These are phyloP conservation scores for Ptycholaimellus sp. DNA, from an alignment of 2,888 invertebrate species.

Conservation along the genomic window DNA sequence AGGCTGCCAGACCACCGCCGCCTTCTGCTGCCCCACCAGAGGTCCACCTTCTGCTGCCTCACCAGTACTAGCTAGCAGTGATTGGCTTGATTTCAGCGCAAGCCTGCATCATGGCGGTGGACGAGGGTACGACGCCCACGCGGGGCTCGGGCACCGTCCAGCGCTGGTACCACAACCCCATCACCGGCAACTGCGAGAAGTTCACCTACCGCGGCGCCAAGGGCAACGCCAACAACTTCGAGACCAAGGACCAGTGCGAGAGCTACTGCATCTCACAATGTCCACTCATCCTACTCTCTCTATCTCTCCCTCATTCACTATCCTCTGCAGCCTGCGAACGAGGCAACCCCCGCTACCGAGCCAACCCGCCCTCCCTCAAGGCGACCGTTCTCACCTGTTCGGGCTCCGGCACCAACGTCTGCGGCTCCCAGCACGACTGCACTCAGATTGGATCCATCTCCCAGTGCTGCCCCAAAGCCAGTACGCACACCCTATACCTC, in stretches of 20 bases:
- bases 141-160: not conserved
- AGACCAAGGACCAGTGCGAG: constrained; percentile 24
- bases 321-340: constrained; percentile 19
- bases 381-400: not conserved
- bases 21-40: constrained; percentile 3
- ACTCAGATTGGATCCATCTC: constrained; percentile 23
- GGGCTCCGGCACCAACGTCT: constrained; percentile 10
- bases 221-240: constrained; percentile 9
- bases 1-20: not conserved
- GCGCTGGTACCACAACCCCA: constrained; percentile 5
- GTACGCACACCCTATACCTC: no score
- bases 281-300: constrained; percentile 2
- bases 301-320: not conserved
- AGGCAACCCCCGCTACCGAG: constrained; percentile 22
- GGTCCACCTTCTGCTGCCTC: constrained; percentile 1
- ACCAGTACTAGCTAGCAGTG: no score
- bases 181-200: constrained; percentile 18
- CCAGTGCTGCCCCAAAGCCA: constrained; percentile 22
- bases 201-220: constrained; percentile 20
- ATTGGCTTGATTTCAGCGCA: constrained; percentile 2
- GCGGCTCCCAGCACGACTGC: constrained; percentile 23
- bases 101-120: constrained; percentile 1
- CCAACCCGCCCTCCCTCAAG: constrained; percentile 4
- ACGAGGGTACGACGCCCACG: not conserved
- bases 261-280: constrained; percentile 15